These are phyloP conservation scores for Torymus texanus DNA, from an alignment of 2,888 invertebrate species.

Conservation along the genomic window DNA sequence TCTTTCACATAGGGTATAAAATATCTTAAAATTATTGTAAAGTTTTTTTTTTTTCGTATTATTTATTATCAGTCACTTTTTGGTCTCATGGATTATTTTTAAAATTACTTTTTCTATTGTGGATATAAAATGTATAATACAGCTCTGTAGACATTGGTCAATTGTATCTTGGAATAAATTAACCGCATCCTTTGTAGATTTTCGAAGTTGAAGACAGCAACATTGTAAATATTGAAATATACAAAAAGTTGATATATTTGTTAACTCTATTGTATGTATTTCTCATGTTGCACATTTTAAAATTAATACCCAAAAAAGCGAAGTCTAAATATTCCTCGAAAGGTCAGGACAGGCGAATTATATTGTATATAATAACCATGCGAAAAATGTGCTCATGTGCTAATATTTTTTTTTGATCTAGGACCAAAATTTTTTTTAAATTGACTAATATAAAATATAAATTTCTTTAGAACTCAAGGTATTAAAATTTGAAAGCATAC, in stretches of 20 bases:
- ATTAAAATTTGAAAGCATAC: slow-evolving; percentile 26
- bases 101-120: slow-evolving; percentile 33
- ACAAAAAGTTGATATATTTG: slow-evolving; percentile 61
- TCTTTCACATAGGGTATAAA: slow-evolving; percentile 27
- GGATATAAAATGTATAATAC: slow-evolving; percentile 37
- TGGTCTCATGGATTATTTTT: slow-evolving; percentile 44
- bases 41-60: slow-evolving; percentile 31
- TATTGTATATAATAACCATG: slow-evolving; percentile 44
- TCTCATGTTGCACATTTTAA: slow-evolving; percentile 53
- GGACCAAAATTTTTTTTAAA: slow-evolving; percentile 35
- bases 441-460: slow-evolving; percentile 13
- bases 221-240: slow-evolving; percentile 60
- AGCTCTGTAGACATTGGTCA: slow-evolving; percentile 33
- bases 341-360: slow-evolving; percentile 45
- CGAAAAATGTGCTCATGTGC: slow-evolving; percentile 26
- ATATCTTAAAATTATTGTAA: slow-evolving; percentile 41
- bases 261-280: slow-evolving; percentile 55
- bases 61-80: slow-evolving; percentile 41
- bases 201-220: slow-evolving; percentile 51
- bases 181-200: slow-evolving; percentile 46
- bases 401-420: slow-evolving; percentile 39
- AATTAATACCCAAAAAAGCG: slow-evolving; percentile 48
- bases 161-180: slow-evolving; percentile 37
- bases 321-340: slow-evolving; percentile 49
- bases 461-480: slow-evolving; percentile 15